phyloP scores from a whole-genome alignment of 2,797 vertebrate genomes.

The Vespertilio murinus region DNA sequence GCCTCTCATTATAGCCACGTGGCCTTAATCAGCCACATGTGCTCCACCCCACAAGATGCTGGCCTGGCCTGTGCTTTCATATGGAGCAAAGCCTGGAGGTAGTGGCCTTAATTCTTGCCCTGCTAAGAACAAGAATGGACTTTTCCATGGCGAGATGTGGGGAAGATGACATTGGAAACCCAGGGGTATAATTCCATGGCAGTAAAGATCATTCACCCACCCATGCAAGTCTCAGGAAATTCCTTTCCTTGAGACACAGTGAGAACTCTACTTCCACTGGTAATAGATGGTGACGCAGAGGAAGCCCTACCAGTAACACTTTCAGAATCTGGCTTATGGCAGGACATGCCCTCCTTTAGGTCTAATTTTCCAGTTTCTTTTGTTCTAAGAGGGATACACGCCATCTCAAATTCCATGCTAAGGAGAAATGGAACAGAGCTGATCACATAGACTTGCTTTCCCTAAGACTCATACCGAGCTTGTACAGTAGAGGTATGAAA shows the following conservation, averaged over 20 bases:
- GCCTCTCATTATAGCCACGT: background rate
- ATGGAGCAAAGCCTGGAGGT: background rate
- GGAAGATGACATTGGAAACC: background rate
- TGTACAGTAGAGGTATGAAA: conserved; percentile 68
- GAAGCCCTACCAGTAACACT: background rate
- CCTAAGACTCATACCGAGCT: conserved; percentile 61
- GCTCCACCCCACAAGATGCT: background rate
- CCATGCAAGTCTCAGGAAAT: background rate
- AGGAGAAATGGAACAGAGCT: background rate
- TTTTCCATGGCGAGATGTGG: background rate
- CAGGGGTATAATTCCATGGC: background rate
- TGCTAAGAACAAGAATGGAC: background rate
- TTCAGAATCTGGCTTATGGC: background rate
- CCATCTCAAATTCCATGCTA: background rate
- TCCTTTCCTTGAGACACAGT: background rate
- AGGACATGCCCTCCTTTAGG: background rate
- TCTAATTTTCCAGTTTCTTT: background rate
- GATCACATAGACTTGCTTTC: background rate
- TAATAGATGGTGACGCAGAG: background rate
- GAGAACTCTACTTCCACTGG: background rate
- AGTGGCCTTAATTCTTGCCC: background rate
- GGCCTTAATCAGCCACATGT: background rate
- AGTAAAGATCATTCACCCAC: background rate
- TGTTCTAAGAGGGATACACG: background rate
- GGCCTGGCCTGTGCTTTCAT: background rate